Percentiles rank a stretch among this genome's conserved stretches.
Evolutionary conservation across 2,888 invertebrate species (phyloP).

Genomic region (Watsonalla cultraria): DNA sequence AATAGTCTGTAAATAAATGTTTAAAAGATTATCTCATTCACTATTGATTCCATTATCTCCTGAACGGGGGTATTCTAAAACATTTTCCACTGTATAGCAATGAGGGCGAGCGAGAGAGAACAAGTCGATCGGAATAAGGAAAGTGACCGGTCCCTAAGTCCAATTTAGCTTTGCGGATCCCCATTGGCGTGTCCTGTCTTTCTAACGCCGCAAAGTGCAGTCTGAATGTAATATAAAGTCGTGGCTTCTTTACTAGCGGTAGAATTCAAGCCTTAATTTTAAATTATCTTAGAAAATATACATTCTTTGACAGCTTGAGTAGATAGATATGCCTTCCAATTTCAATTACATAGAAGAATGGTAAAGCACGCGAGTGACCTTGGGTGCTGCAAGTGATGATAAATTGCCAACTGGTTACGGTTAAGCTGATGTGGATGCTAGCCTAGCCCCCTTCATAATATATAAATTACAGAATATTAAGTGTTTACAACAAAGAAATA

Average conservation of each 20-base stretch:
- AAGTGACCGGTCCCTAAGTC: constrained; percentile 41
- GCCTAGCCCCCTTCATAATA: too few species aligned
- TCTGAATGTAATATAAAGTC: constrained; percentile 8
- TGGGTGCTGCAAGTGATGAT: too few species aligned
- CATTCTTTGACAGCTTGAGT: too few species aligned
- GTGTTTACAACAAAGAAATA: too few species aligned
- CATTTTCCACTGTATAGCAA: constrained; percentile 10
- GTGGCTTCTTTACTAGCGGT: background rate
- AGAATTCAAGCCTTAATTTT: background rate
- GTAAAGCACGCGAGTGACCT: too few species aligned
- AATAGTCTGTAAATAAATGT: constrained; percentile 14
- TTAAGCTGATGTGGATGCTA: too few species aligned
- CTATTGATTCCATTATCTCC: constrained; percentile 4
- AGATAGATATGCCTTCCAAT: too few species aligned
- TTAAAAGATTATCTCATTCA: constrained; percentile 13
- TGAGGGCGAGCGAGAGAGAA: constrained; percentile 26
- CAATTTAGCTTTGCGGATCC: constrained; percentile 49
- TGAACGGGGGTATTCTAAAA: constrained; percentile 5
- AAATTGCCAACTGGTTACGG: too few species aligned
- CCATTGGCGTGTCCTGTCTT: constrained; percentile 37
- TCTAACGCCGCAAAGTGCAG: constrained; percentile 40
- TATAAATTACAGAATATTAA: too few species aligned
- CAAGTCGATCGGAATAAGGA: constrained; percentile 35
- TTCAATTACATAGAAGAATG: too few species aligned
- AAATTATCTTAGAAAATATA: constrained; percentile 9